phyloP scores from a whole-genome alignment of 2,113 vertebrate species.

The Myodes glareolus region DNA sequence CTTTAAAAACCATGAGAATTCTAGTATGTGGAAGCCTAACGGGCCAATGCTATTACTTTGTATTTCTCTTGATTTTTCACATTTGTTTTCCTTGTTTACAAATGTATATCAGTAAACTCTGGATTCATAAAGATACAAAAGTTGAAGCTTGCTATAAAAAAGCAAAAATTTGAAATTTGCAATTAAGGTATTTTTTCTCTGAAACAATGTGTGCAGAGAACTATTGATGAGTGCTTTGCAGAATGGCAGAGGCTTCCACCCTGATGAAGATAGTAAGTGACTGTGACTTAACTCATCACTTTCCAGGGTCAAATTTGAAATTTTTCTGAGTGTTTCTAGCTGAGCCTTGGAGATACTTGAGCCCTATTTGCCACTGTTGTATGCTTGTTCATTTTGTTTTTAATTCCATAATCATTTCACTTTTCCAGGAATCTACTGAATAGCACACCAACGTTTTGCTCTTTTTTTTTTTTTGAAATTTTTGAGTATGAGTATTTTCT shows the following conservation, averaged over 20 bases:
- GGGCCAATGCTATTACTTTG: not conserved
- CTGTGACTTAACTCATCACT: not conserved
- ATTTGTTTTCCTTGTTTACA: not conserved
- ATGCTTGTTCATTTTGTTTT: not conserved
- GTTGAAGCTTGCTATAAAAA: not conserved
- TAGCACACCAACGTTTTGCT: not conserved
- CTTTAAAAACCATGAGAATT: too few species aligned
- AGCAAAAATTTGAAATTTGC: not conserved
- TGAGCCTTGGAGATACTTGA: not conserved
- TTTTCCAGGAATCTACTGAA: too few species aligned
- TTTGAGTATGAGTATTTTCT: not conserved
- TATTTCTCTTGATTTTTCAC: not conserved
- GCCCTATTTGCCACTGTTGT: not conserved
- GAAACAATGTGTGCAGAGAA: not conserved
- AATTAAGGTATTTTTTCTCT: not conserved
- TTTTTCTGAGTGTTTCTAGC: not conserved
- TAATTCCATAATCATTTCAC: not conserved
- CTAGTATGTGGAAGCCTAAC: too few species aligned
- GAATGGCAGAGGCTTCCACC: not conserved
- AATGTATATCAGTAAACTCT: not conserved
- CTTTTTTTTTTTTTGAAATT: not conserved
- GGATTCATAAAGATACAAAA: not conserved
- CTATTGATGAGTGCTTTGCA: not conserved
- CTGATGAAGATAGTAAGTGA: not conserved
- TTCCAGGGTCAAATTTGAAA: not conserved